Evolutionary conservation across 2,113 vertebrate species (phyloP).

Genomic region (Falco punctatus): DNA sequence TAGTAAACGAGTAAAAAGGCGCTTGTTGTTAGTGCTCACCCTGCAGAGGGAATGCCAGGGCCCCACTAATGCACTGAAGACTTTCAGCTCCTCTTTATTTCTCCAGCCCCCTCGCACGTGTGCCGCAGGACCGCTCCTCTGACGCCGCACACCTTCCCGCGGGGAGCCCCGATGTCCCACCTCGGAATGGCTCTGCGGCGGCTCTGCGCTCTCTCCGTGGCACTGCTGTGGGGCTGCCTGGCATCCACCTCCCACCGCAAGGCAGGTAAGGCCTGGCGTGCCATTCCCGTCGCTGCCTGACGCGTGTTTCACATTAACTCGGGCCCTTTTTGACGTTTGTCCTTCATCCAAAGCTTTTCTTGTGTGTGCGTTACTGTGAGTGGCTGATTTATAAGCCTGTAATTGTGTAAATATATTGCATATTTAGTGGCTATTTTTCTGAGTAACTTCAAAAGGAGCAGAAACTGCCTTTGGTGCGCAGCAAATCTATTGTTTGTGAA

Average conservation of each 20-base stretch:
- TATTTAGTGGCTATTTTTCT: background rate
- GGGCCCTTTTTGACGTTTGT: background rate
- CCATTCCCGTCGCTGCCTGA: fast-evolving
- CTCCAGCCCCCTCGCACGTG: background rate
- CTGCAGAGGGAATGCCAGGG: background rate
- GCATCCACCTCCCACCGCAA: background rate
- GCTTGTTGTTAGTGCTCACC: background rate
- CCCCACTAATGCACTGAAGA: fast-evolving
- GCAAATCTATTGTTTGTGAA: background rate
- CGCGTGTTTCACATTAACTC: fast-evolving
- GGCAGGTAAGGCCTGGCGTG: slow-evolving; percentile 37
- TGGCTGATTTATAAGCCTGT: background rate
- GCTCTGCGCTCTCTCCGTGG: background rate
- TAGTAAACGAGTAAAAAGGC: background rate
- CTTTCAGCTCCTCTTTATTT: background rate
- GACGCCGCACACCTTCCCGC: fast-evolving
- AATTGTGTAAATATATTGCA: fast-evolving
- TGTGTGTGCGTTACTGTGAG: background rate
- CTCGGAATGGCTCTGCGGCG: background rate
- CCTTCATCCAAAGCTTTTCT: background rate
- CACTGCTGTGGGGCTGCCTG: background rate
- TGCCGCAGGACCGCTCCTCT: background rate
- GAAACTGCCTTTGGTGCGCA: background rate
- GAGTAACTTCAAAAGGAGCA: background rate
- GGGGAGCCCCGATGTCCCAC: background rate